Evolutionary conservation across 2,888 invertebrate genomes (phyloP).

Genomic region (Exocentrus adspersus): DNA sequence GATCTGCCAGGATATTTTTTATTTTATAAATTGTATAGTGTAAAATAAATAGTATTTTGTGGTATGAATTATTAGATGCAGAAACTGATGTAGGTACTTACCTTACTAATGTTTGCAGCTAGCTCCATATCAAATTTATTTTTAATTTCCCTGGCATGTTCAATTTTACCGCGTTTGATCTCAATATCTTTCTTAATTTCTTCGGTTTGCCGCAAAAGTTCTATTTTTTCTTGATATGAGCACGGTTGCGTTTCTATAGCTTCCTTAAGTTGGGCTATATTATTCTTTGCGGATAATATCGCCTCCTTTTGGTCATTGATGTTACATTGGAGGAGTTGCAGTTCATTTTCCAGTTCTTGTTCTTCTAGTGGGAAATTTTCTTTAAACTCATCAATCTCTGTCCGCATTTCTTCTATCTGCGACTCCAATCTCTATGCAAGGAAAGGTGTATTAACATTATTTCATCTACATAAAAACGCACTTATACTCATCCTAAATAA

Average conservation of each 20-base stretch:
- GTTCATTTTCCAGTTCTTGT: slow-evolving; percentile 14
- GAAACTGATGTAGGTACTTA: background rate
- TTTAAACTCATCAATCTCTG: slow-evolving; percentile 8
- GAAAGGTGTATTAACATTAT: no score
- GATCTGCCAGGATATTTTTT: slow-evolving; percentile 22
- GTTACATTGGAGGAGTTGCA: slow-evolving; percentile 7
- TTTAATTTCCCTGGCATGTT: slow-evolving; percentile 25
- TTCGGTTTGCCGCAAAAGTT: slow-evolving; percentile 19
- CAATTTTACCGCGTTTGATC: slow-evolving; percentile 24
- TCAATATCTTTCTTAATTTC: slow-evolving; percentile 22
- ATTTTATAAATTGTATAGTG: background rate
- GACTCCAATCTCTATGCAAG: slow-evolving; percentile 16
- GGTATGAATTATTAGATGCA: background rate
- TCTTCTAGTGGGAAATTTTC: slow-evolving; percentile 18
- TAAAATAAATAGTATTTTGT: background rate
- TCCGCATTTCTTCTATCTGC: slow-evolving; percentile 20
- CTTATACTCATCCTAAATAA: background rate
- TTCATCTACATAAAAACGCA: no score
- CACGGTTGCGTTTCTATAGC: slow-evolving; percentile 27
- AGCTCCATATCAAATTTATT: slow-evolving; percentile 26
- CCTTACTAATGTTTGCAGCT: slow-evolving; percentile 18
- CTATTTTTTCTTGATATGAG: slow-evolving; percentile 27
- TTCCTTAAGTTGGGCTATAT: slow-evolving; percentile 9
- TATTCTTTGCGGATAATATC: background rate
- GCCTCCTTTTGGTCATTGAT: slow-evolving; percentile 17